phyloP scores from a whole-genome alignment of 2,113 vertebrate species.

The Pygoscelis antarcticus region DNA sequence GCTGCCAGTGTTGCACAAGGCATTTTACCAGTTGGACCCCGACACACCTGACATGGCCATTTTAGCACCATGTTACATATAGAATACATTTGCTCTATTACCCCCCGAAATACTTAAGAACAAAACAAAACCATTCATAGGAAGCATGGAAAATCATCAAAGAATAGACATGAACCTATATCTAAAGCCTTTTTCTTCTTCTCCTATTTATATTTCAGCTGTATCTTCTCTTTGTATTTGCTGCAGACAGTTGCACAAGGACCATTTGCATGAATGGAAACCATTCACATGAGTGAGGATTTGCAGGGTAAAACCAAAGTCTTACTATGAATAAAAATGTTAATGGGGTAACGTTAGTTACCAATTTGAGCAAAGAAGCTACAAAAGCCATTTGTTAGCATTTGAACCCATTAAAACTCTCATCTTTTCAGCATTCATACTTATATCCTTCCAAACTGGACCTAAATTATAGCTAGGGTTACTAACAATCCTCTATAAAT shows the following conservation, averaged over 20 bases:
- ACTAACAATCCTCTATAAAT: background rate
- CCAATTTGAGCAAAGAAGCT: background rate
- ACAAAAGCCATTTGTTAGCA: background rate
- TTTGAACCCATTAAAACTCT: background rate
- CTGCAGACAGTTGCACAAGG: background rate
- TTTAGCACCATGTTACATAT: background rate
- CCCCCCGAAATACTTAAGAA: background rate
- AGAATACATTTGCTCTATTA: background rate
- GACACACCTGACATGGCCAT: rapidly evolving
- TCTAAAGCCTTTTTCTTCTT: background rate
- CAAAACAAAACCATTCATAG: background rate
- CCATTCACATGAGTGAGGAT: background rate
- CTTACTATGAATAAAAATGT: background rate
- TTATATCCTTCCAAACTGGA: background rate
- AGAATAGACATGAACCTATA: background rate
- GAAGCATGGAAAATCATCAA: background rate
- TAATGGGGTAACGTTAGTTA: background rate
- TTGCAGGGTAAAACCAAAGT: background rate
- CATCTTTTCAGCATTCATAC: background rate
- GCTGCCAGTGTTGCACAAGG: background rate
- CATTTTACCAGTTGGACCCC: background rate
- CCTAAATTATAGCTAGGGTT: background rate
- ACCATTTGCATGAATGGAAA: background rate
- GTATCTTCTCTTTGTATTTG: background rate
- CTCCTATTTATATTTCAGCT: background rate